Percentiles rank a stretch among this genome's conserved stretches.
Conservation (phyloP, 2,113 vertebrate genomes). For the Hemiprocne comata region DNA sequence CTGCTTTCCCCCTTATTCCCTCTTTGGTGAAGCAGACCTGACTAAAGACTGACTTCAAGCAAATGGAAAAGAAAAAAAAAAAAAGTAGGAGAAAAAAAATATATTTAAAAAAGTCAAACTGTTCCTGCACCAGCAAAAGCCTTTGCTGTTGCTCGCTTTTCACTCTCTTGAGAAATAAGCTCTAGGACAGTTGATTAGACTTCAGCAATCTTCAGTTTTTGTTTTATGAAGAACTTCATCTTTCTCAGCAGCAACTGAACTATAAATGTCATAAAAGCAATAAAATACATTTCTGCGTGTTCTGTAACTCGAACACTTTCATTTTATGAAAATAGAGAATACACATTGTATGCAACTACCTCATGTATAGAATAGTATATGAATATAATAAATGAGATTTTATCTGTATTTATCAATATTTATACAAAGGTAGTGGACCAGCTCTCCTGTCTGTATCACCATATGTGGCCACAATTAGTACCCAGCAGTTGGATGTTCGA, state of each 20-base stretch:
- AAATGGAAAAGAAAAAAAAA: accelerated
- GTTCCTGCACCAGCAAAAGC: neutral
- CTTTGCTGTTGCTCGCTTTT: neutral
- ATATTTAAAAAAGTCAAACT: neutral
- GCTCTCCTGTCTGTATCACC: neutral
- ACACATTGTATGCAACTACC: neutral
- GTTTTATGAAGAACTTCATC: neutral
- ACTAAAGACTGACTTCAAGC: conserved; percentile 4
- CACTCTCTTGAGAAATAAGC: neutral
- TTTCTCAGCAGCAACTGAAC: neutral
- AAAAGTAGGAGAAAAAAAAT: too few species aligned
- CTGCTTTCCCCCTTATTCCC: neutral
- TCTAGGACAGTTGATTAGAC: neutral
- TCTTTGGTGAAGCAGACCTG: neutral
- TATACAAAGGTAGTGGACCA: neutral
- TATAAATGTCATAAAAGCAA: neutral
- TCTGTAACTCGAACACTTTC: accelerated
- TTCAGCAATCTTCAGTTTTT: neutral
- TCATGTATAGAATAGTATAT: neutral
- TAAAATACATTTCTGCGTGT: neutral
- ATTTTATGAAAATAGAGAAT: neutral
- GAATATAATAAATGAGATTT: neutral
- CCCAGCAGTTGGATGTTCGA: neutral
- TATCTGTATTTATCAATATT: neutral
- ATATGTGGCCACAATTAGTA: neutral